Conservation (phyloP, 30 jellyfish, hydroid and myxozoan species). For the Pseudorhiza aurosa region DNA sequence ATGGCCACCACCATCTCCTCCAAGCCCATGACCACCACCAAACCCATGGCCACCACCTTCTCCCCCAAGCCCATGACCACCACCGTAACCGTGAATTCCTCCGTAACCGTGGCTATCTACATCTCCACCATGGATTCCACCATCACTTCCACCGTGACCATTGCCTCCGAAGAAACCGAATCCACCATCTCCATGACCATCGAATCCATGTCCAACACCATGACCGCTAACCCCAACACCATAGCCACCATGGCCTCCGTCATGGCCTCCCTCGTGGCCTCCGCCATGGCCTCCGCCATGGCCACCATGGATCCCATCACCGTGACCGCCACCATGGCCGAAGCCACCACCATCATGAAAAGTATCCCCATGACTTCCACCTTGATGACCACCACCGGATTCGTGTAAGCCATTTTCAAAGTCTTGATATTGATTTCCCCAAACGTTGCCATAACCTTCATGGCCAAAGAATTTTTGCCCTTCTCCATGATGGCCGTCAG, state of each 20-base stretch:
- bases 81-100: background rate
- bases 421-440: conserved; percentile 68
- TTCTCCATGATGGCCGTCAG: background rate
- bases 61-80: background rate
- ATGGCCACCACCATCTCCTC: conserved; percentile 32
- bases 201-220: conserved; percentile 30
- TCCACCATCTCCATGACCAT: conserved; percentile 47
- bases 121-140: conserved; percentile 20
- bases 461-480: conserved; percentile 49
- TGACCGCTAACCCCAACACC: conserved; percentile 10
- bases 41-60: conserved; percentile 9
- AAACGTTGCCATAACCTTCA: conserved; percentile 41
- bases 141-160: conserved; percentile 16
- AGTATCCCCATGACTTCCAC: conserved; percentile 2
- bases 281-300: conserved; percentile 48
- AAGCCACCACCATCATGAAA: background rate
- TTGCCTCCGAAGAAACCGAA: conserved; percentile 9
- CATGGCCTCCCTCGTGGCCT: conserved; percentile 11
- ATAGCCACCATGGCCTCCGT: conserved; percentile 5
- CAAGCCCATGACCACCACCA: conserved; percentile 5
- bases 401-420: conserved; percentile 50
- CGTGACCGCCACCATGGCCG: conserved; percentile 33
- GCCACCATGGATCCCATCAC: conserved; percentile 19
- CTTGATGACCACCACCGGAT: conserved; percentile 14
- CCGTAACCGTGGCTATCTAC: conserved; percentile 16